These are phyloP conservation scores for Harpalus rubripes DNA, from an alignment of 2,888 invertebrate genomes.

Conservation along the genomic window DNA sequence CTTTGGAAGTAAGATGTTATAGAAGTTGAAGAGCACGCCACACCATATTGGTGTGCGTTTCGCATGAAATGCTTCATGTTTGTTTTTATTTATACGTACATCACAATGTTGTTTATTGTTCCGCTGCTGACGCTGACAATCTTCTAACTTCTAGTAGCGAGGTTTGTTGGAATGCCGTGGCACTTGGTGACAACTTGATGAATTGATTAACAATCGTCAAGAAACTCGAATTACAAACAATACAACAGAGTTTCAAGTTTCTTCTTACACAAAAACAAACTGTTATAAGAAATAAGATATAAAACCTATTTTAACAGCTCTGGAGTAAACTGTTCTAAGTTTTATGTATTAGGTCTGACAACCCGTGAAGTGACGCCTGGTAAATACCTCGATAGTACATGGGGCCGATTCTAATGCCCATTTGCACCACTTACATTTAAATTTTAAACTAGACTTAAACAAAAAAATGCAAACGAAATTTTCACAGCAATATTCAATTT, in stretches of 20 bases:
- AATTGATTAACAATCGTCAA: conserved; percentile 15
- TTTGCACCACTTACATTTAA: too few relatives aligned
- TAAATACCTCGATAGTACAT: too few relatives aligned
- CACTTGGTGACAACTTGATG: conserved; percentile 31
- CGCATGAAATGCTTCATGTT: conserved; percentile 33
- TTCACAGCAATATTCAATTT: too few relatives aligned
- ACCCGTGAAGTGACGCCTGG: too few relatives aligned
- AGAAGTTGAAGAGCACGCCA: neutral
- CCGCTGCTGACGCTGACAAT: neutral
- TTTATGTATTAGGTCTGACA: too few relatives aligned
- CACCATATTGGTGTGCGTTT: conserved; percentile 21
- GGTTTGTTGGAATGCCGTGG: neutral
- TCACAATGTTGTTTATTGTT: conserved; percentile 28
- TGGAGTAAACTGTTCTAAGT: too few relatives aligned
- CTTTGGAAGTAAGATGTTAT: neutral
- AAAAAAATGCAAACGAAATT: too few relatives aligned
- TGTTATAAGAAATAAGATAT: too few relatives aligned
- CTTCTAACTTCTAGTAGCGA: neutral
- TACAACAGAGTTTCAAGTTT: neutral
- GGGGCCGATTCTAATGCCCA: too few relatives aligned
- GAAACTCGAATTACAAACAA: neutral
- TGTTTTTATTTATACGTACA: conserved; percentile 38
- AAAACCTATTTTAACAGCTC: too few relatives aligned
- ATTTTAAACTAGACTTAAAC: too few relatives aligned
- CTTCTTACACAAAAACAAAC: neutral